Conservation (phyloP, 1,140 invertebrate genomes). For the Drosophila mayri region DNA sequence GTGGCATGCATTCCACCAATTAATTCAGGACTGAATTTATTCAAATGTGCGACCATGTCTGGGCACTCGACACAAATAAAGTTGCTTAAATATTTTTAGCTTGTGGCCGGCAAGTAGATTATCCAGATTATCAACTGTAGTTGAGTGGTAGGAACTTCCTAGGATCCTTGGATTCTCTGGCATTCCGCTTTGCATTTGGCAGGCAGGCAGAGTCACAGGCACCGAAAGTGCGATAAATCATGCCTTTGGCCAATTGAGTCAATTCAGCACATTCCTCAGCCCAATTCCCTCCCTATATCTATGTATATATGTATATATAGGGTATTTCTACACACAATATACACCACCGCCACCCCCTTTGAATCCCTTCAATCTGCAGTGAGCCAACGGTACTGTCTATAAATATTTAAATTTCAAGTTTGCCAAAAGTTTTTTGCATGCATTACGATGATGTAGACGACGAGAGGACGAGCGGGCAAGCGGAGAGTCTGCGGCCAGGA, state of each 20-base stretch:
- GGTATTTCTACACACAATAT: constrained; percentile 42
- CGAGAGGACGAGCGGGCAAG: background rate
- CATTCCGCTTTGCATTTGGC: constrained; percentile 35
- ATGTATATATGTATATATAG: background rate
- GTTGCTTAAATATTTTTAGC: constrained; percentile 44
- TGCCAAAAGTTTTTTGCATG: constrained; percentile 83
- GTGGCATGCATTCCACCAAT: constrained; percentile 22
- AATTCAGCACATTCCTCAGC: constrained; percentile 73
- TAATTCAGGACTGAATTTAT: constrained; percentile 31
- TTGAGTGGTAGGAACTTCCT: constrained; percentile 7
- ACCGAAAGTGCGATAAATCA: constrained; percentile 71
- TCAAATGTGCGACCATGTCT: constrained; percentile 13
- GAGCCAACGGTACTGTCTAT: constrained; percentile 73
- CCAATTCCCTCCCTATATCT: background rate
- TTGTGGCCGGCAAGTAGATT: constrained; percentile 45
- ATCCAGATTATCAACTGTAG: constrained; percentile 47
- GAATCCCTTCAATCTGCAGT: constrained; percentile 14
- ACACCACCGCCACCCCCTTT: background rate
- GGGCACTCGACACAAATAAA: constrained; percentile 22
- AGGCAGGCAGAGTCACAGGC: constrained; percentile 13
- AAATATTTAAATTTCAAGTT: constrained; percentile 84
- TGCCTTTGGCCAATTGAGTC: constrained; percentile 81
- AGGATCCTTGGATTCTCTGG: background rate
- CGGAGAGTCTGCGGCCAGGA: constrained; percentile 44
- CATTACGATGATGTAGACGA: constrained; percentile 58